These are phyloP conservation scores for Micronycteris hirsuta DNA, from an alignment of 2,113 vertebrate genomes.

Conservation along the genomic window DNA sequence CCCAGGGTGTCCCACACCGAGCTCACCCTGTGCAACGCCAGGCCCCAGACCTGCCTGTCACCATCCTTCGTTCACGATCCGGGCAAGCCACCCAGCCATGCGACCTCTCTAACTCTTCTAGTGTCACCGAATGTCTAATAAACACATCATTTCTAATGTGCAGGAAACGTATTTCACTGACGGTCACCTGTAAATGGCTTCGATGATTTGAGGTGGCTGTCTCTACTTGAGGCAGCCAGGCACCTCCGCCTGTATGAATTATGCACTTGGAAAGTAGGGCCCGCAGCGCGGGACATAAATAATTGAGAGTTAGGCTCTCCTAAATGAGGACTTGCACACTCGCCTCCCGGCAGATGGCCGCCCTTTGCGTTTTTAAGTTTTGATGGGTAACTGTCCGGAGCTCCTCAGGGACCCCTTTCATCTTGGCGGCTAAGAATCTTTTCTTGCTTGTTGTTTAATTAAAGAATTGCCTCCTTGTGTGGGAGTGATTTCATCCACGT, in stretches of 20 bases:
- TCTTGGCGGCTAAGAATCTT: background rate
- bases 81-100: background rate
- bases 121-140: background rate
- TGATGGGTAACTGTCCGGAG: background rate
- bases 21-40: background rate
- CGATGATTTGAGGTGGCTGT: background rate
- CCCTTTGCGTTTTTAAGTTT: background rate
- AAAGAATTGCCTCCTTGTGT: background rate
- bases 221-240: slow-evolving; percentile 32
- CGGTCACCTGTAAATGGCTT: background rate
- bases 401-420: background rate
- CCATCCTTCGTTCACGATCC: background rate
- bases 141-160: background rate
- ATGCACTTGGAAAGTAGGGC: slow-evolving; percentile 81
- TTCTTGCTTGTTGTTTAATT: background rate
- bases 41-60: background rate
- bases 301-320: slow-evolving; percentile 68
- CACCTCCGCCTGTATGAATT: slow-evolving; percentile 78
- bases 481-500: background rate
- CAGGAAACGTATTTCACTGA: background rate
- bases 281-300: slow-evolving; percentile 76
- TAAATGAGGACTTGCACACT: background rate
- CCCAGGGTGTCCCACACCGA: background rate
- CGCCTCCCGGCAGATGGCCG: background rate
- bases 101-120: background rate